Conservation (phyloP, 1,140 invertebrate species). For the Contarinia nasturtii region DNA sequence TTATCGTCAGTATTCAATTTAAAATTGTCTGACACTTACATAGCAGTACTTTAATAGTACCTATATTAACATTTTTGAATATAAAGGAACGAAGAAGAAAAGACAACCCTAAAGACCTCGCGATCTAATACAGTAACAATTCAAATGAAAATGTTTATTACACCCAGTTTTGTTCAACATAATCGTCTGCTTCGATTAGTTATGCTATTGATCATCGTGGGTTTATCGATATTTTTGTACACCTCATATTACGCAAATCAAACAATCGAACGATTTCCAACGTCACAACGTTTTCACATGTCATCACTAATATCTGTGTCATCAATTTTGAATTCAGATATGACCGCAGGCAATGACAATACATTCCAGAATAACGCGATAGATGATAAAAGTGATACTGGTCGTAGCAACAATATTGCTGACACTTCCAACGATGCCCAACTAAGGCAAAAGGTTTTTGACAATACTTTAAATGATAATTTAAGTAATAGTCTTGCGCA, state of each 20-base stretch:
- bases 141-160: no score
- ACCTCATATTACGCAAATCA: constrained; percentile 19
- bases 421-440: constrained; percentile 1
- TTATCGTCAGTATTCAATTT: no score
- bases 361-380: no score
- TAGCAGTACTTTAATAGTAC: no score
- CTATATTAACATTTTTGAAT: no score
- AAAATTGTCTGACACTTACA: no score
- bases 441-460: background rate
- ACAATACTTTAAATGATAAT: background rate
- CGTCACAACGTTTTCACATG: background rate
- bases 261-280: constrained; percentile 5
- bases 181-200: constrained; percentile 19
- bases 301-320: constrained; percentile 7
- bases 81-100: no score
- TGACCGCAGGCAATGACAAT: constrained; percentile 7
- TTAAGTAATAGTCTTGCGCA: constrained; percentile 10
- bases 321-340: constrained; percentile 16
- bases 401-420: constrained; percentile 5
- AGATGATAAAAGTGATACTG: constrained; percentile 2
- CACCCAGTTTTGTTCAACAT: background rate
- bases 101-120: no score
- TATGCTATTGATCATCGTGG: constrained; percentile 15
- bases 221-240: constrained; percentile 23
- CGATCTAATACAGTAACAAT: no score